Percentiles rank a stretch among this genome's conserved stretches.
Conservation (phyloP, 2,113 vertebrate species). For the Rhynchopsitta pachyrhyncha region DNA sequence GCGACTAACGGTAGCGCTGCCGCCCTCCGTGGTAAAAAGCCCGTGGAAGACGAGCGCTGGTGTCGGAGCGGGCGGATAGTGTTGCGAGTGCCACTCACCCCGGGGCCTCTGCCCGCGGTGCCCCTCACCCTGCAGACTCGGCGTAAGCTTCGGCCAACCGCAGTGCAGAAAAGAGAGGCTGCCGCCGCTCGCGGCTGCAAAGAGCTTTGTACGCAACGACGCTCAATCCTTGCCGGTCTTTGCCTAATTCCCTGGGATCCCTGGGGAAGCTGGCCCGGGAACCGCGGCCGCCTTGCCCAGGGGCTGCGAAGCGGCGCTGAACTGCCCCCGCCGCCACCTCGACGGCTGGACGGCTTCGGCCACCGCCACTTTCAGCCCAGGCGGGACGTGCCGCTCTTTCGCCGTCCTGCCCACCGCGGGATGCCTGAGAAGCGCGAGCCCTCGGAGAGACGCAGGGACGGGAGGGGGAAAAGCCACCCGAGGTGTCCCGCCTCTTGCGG, state of each 20-base stretch:
- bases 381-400: background rate
- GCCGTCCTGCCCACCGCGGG: background rate
- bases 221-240: rapidly evolving
- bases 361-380: background rate
- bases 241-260: background rate
- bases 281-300: background rate
- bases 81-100: too few species aligned
- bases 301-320: background rate
- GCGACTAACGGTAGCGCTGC: rapidly evolving
- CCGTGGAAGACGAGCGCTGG: rapidly evolving
- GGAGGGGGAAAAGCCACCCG: background rate
- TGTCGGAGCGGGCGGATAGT: rapidly evolving
- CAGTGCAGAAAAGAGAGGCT: background rate
- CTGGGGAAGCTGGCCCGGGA: background rate
- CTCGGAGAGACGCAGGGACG: background rate
- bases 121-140: background rate
- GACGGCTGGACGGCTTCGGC: background rate
- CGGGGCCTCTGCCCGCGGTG: background rate
- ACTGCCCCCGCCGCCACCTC: background rate
- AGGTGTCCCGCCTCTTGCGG: background rate
- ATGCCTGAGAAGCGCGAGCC: too few species aligned
- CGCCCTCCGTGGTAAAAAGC: rapidly evolving
- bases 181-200: background rate
- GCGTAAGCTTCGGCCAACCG: background rate
- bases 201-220: background rate